Base-by-base conservation (phyloP, 2,113 vertebrate species). In the Emydocephalus ijimae region DNA sequence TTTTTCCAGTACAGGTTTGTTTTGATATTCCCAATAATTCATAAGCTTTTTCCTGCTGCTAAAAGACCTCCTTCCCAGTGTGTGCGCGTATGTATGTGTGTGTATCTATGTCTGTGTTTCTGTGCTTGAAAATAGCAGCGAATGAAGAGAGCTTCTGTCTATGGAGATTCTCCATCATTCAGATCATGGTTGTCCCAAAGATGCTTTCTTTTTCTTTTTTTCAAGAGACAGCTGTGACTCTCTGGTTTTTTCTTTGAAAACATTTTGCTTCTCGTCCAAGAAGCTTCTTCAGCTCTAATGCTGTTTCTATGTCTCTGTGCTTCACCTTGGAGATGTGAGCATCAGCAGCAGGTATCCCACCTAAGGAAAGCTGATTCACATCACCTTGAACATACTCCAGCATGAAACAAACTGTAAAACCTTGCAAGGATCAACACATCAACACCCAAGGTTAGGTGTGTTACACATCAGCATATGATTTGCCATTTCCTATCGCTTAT, bases 401-500 rank as follows among this genome's bases (percentile, higher is more conserved):
- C 20, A 43, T n/a, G 15, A 92, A 34, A 34, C 45, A n/a, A 88
- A 69, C 18, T 26, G 23, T 29, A 92, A 88, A 69, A 7, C 52
- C 39, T 43, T 11, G 0, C 55, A 61, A 43, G 61, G 88, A 21
- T 88, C 8, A 1, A 8, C 50, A 29, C 57, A 18, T 89, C 87
- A 92, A 6, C 64, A 29, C 87, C 24, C 21, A 85, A 85, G 88
- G 18, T 39, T n/a, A 92, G 61, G 92, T 89, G 92, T 85, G 21
- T 92, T 64, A 39, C 7, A 52, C 1, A 45, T 43, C 69, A 39
- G 92, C 55, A 1, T 64, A 90, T 10, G 52, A 20, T 88, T 64
- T 15, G 89, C 26, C 26, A 93, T 24, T 87, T 56, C 92, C 90
- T 59, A 92, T 93, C 92, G 56, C 45, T 89, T 59, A 23, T 85